Evolutionary conservation across 2,888 invertebrate species (phyloP), one percentile per base, ranked within the genome.

Genomic region (Ametastegia equiseti): DNA sequence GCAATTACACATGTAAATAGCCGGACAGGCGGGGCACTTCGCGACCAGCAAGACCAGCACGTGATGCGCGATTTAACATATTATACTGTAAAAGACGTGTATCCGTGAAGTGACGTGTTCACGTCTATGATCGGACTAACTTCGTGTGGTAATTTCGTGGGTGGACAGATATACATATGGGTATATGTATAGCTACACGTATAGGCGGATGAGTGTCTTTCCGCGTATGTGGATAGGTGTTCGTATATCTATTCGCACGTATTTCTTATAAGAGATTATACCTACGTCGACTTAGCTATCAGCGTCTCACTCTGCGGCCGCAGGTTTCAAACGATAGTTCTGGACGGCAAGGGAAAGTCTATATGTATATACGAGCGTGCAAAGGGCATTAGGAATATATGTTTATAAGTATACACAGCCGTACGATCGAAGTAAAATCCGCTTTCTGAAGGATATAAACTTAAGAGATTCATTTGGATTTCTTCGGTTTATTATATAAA

Each of bases 1-100:
- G 78, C 78, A 78, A 78, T 78, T 78, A 78, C 78, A 78, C 60
- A 78, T 78, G 78, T 78, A 78, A 78, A 78, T 78, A 78, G 2
- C 27, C 42, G 42, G 78, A 78, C 78, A 45, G 78, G 63, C 42
- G 57, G 63, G 78, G 78, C 78, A 45, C 78, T 60, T 39, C 6
- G 42, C 27, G 23, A 60, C 42, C 42, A 42, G 42, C 78, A 30
- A 27, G 54, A 75, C 54, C 75, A 54, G 75, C 75, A 54, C 36
- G 33, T 23, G 54, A 75, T 75, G 75, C 54, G 54, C 75, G n/a
- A 36, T 75, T 75, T 54, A 75, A 19, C n/a, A n/a, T n/a, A 50
- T 19, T 71, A 5, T 19, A 69, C 54, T 65, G 45, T 1, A 33
- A n/a, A n/a, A n/a, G 45, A 42, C 36, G 19, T 67, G 11, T 67